Base-by-base conservation (phyloP, 2,797 vertebrate genomes). In the Myotis daubentonii region DNA sequence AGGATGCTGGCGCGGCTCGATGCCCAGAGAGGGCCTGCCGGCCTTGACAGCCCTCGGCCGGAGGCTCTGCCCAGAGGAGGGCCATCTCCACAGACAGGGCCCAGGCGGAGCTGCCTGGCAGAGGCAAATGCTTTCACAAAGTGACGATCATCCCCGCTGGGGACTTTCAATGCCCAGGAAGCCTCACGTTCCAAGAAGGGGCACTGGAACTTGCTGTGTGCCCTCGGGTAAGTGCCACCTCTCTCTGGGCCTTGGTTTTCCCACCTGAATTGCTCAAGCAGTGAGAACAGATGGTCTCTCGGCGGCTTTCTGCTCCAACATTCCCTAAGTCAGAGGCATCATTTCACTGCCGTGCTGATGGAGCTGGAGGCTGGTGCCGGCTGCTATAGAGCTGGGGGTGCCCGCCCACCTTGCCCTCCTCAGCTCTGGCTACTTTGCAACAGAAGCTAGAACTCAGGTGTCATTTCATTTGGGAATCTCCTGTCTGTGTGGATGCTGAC, bases 1-100 rank as follows among this genome's bases (percentile, higher is more conserved):
- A 41, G 86, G 92, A 95, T 94, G 87, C 90, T 94, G 94, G 97
- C 49, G 92, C 33, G 62, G 66, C 74, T 91, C 47, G 20, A 60
- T 30, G 79, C 72, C 36, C 25, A 7, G 36, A 60, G 53, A 25
- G n/a, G 33, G 72, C 44, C 80, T 44, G 47, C 71, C 53, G 28
- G 71, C 84, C 87, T 19, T 84, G 68, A 89, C 68, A 71, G 62
- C 30, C 8, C 55, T 36, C 44, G 60, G 38, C 49, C 1, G 17
- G 38, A 57, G 28, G 66, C 51, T 41, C 81, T 71, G 12, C 10
- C 49, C 15, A 5, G 17, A n/a, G 44, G 44, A 91, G 3, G 68
- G 3, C 19, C 44, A 25, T 20, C 28, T 47, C 49, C 28, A 30
- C 30, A 44, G 6, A 8, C 3, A 28, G 88, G 10, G 47, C 38